Evolutionary conservation across 2,113 vertebrate genomes (phyloP).

Genomic region (Trachemys scripta): DNA sequence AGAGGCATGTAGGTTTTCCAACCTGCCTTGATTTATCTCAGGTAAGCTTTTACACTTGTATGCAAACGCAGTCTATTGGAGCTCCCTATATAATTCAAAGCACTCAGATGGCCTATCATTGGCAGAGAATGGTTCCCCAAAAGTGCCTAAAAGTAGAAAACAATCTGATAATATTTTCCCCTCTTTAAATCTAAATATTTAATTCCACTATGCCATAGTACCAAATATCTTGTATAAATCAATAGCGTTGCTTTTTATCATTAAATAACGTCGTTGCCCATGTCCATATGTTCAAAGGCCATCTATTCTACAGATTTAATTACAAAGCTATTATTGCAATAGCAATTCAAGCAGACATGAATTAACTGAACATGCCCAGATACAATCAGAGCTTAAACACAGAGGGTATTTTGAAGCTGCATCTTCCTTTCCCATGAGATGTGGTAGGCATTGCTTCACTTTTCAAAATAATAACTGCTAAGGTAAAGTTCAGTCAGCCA

Average conservation of each 20-base stretch:
- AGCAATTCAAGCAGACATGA: constrained; percentile 29
- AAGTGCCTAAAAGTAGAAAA: constrained; percentile 29
- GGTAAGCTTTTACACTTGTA: not conserved
- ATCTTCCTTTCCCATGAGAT: constrained; percentile 57
- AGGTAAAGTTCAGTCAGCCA: constrained; percentile 38
- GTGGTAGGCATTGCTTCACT: constrained; percentile 26
- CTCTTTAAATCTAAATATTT: constrained; percentile 33
- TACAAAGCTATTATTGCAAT: constrained; percentile 54
- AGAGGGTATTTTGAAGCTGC: constrained; percentile 2
- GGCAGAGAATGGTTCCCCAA: not conserved
- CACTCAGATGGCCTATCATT: not conserved
- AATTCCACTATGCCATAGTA: constrained; percentile 9
- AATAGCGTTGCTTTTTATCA: constrained; percentile 26
- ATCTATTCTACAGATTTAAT: constrained; percentile 60
- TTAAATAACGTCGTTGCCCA: constrained; percentile 46
- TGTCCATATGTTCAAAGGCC: constrained; percentile 1
- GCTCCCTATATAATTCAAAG: constrained; percentile 59
- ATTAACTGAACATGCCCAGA: constrained; percentile 45
- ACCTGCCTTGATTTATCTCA: constrained; percentile 6
- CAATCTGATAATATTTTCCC: constrained; percentile 19
- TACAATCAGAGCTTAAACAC: not conserved
- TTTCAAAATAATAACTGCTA: constrained; percentile 52
- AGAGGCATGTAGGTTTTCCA: not conserved
- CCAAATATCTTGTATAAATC: constrained; percentile 45
- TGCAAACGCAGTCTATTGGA: constrained; percentile 2